These are phyloP conservation scores for Loriculus beryllinus DNA, from an alignment of 2,797 vertebrate species.

Conservation along the genomic window DNA sequence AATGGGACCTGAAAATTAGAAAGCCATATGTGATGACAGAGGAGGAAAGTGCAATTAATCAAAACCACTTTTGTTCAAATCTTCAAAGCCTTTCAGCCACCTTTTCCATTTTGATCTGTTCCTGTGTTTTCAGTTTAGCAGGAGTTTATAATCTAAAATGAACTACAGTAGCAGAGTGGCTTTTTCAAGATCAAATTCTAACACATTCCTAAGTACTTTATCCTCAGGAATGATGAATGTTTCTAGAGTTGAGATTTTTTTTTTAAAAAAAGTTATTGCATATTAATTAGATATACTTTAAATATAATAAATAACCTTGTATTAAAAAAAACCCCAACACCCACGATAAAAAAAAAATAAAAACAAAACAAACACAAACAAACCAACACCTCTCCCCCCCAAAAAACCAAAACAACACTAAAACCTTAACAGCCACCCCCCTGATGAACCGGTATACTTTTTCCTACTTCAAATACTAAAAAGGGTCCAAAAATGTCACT, in stretches of 20 bases:
- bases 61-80: conserved; percentile 11
- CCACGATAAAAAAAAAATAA: neutral
- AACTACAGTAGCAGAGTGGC: neutral
- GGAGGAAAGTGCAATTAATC: conserved; percentile 56
- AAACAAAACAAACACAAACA: too few relatives aligned
- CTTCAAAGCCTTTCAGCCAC: conserved; percentile 35
- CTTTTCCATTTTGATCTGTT: conserved; percentile 26
- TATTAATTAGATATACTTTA: neutral
- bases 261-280: neutral
- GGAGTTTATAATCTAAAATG: conserved; percentile 18
- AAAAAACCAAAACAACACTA: neutral
- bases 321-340: neutral
- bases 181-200: neutral
- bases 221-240: neutral
- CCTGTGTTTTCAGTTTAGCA: conserved; percentile 5
- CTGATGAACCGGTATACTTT: neutral
- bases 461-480: neutral
- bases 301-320: neutral
- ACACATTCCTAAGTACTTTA: neutral
- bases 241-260: neutral
- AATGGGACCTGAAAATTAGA: conserved; percentile 12
- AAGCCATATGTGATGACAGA: neutral
- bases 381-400: neutral
- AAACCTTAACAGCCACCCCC: neutral
- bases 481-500: neutral